Conservation (phyloP, 2,888 invertebrate species). For the Cryptophagus acutangulus region DNA sequence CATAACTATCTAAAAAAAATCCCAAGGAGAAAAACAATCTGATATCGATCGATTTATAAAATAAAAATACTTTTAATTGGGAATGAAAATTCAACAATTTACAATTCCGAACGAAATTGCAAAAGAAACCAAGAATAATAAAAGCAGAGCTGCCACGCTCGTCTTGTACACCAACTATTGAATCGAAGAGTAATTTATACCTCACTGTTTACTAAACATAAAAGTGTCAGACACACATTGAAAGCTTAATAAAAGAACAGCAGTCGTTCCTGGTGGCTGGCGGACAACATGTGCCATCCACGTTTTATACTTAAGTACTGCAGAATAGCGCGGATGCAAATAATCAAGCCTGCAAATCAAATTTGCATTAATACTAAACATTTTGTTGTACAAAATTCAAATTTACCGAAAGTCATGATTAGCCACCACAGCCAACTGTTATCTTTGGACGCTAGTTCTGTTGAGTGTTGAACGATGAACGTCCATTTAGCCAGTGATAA, state of each 20-base stretch:
- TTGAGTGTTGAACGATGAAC: conserved; percentile 86
- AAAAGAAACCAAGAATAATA: no score
- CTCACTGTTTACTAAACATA: no score
- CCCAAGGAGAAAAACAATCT: no score
- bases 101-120: no score
- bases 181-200: no score
- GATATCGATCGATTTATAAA: no score
- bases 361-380: conserved; percentile 14
- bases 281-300: conserved; percentile 80
- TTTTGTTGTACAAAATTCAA: conserved; percentile 5
- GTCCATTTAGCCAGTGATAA: conserved; percentile 93
- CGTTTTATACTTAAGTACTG: conserved; percentile 86
- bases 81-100: no score
- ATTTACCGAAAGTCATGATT: conserved; percentile 82
- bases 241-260: conserved; percentile 73
- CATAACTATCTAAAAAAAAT: no score
- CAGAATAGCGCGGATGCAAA: conserved; percentile 80
- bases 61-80: no score
- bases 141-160: no score
- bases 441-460: conserved; percentile 79
- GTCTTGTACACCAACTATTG: no score
- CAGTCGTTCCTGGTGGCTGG: conserved; percentile 80
- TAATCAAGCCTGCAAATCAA: conserved; percentile 64
- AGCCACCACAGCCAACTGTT: conserved; percentile 92
- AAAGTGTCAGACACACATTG: no score